Evolutionary conservation across 2,797 vertebrate genomes (phyloP).

Genomic region (Hippoglossus hippoglossus): DNA sequence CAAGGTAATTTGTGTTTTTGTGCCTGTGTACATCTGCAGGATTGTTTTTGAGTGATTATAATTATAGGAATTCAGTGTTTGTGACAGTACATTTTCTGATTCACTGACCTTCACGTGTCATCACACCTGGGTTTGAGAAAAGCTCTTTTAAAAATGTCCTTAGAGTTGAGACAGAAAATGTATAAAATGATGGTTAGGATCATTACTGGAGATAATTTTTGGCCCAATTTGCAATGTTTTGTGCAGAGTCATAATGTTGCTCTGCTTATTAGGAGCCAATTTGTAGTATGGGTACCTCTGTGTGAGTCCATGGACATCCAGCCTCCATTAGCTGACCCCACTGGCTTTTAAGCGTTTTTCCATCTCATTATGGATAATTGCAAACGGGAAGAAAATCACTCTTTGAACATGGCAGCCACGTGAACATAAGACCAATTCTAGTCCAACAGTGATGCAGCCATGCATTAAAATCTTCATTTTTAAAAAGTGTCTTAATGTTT

Average conservation of each 20-base stretch:
- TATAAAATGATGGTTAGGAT: not conserved
- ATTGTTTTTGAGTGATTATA: not conserved
- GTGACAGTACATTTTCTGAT: no score
- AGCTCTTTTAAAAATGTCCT: not conserved
- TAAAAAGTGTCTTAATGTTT: not conserved
- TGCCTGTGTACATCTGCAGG: not conserved
- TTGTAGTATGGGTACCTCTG: conserved; percentile 31
- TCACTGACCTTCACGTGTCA: not conserved
- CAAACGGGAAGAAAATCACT: conserved; percentile 14
- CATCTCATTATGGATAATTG: conserved; percentile 47
- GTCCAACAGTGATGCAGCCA: conserved; percentile 7
- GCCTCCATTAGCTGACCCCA: conserved; percentile 44
- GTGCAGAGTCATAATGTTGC: conserved; percentile 11
- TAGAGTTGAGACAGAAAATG: not conserved
- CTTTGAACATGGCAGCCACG: conserved; percentile 9
- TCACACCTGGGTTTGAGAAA: not conserved
- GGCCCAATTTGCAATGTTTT: not conserved
- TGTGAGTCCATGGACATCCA: conserved; percentile 39
- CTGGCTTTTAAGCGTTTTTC: conserved; percentile 39
- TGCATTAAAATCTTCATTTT: not conserved
- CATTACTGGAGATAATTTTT: conserved; percentile 7
- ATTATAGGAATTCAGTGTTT: not conserved
- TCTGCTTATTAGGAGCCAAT: conserved; percentile 33
- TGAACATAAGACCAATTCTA: conserved; percentile 32
- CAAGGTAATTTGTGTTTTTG: conserved; percentile 81